Conservation (phyloP, 2,888 invertebrate genomes). For the Anoplius nigerrimus region DNA sequence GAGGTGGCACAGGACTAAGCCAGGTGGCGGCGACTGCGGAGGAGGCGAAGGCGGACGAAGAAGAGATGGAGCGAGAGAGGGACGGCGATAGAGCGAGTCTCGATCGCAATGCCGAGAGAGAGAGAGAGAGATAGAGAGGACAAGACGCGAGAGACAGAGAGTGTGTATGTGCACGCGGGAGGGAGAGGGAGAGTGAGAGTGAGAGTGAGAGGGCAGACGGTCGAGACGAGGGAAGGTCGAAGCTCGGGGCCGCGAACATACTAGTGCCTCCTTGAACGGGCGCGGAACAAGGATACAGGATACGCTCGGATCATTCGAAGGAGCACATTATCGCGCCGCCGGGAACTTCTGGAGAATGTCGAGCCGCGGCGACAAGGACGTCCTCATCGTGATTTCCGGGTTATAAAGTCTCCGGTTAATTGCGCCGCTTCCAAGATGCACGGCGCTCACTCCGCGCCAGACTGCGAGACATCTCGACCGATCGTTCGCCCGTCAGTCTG, state of each 20-base stretch:
- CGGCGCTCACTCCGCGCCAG: too few species aligned
- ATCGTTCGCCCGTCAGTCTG: neutral
- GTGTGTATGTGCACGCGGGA: neutral
- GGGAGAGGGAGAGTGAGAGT: conserved; percentile 9
- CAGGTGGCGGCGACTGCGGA: conserved; percentile 34
- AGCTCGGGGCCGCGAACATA: conserved; percentile 12
- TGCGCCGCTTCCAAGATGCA: conserved; percentile 12
- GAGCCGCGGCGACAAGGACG: conserved; percentile 17
- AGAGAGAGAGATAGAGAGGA: conserved; percentile 3
- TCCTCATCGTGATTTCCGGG: conserved; percentile 25
- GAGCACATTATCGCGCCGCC: conserved; percentile 21
- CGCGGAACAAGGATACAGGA: conserved; percentile 36
- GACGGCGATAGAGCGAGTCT: conserved; percentile 28
- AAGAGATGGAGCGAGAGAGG: conserved; percentile 36
- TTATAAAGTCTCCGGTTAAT: conserved; percentile 23
- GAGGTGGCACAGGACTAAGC: conserved; percentile 73
- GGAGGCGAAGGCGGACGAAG: conserved; percentile 40
- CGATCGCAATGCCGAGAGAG: neutral
- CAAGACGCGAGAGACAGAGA: conserved; percentile 6
- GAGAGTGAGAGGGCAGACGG: conserved; percentile 1
- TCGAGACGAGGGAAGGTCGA: neutral
- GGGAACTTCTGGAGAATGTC: conserved; percentile 19
- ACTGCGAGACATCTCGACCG: neutral
- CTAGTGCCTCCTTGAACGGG: conserved; percentile 42
- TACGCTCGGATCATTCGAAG: conserved; percentile 15